phyloP scores from a whole-genome alignment of 1,140 invertebrate species.

The Heliothis subflexa region DNA sequence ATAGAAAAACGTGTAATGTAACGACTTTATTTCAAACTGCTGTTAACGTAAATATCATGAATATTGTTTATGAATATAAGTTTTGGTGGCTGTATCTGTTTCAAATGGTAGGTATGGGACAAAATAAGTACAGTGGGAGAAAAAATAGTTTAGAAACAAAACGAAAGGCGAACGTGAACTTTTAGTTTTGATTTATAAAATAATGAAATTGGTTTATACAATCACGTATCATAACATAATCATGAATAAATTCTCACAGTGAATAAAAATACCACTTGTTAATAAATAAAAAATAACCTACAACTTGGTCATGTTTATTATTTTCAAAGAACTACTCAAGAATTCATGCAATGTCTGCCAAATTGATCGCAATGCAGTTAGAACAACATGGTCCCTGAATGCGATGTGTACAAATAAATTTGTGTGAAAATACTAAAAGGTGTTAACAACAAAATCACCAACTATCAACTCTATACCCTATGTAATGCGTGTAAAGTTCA shows the following conservation, averaged over 20 bases:
- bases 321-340: slow-evolving; percentile 58
- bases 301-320: slow-evolving; percentile 45
- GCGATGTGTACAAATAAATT: slow-evolving; percentile 75
- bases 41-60: slow-evolving; percentile 5
- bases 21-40: slow-evolving; percentile 41
- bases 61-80: slow-evolving; percentile 34
- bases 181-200: too few species aligned
- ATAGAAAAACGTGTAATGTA: slow-evolving; percentile 32
- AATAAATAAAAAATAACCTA: slow-evolving; percentile 43
- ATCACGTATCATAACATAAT: background rate
- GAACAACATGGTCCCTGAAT: slow-evolving; percentile 72
- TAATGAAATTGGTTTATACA: background rate
- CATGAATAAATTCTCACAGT: background rate
- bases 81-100: slow-evolving; percentile 18
- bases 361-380: slow-evolving; percentile 77
- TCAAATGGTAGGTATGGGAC: background rate
- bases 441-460: background rate
- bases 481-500: slow-evolving; percentile 16
- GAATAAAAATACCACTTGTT: slow-evolving; percentile 29
- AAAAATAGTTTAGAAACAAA: background rate
- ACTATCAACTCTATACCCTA: background rate
- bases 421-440: slow-evolving; percentile 28
- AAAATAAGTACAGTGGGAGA: background rate
- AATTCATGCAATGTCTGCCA: slow-evolving; percentile 75
- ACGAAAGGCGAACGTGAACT: too few species aligned